Conservation (phyloP, 2,113 vertebrate species). For the Gopherus evgoodei region DNA sequence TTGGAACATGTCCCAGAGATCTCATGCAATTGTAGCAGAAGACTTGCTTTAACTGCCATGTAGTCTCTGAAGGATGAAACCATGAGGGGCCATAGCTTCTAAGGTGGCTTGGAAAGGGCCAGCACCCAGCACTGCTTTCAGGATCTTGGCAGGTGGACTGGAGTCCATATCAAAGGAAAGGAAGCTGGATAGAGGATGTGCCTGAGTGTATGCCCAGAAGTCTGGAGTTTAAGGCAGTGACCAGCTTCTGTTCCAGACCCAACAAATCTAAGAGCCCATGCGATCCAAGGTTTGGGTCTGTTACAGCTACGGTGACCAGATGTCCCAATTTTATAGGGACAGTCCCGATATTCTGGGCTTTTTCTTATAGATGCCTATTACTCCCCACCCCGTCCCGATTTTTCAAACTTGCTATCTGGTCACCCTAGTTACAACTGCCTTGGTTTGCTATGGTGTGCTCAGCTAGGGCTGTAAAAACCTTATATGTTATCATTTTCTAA, state of each 20-base stretch:
- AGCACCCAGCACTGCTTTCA: neutral
- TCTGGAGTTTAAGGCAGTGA: fast-evolving
- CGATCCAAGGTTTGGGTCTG: neutral
- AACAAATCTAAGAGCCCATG: neutral
- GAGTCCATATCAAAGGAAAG: neutral
- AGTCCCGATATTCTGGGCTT: too few species aligned
- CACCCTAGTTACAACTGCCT: neutral
- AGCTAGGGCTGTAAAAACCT: neutral
- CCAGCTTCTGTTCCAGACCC: neutral
- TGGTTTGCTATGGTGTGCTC: neutral
- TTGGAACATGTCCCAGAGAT: neutral
- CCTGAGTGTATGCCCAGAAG: fast-evolving
- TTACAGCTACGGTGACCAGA: neutral
- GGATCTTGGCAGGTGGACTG: neutral
- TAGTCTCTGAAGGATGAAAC: neutral
- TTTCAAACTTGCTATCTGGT: too few species aligned
- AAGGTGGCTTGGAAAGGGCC: neutral
- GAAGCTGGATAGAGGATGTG: fast-evolving
- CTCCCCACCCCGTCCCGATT: too few species aligned
- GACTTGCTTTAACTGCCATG: neutral
- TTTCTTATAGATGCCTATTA: too few species aligned
- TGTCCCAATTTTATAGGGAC: too few species aligned
- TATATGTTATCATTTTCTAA: neutral
- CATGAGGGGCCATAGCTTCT: neutral
- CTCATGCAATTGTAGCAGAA: neutral